These are phyloP conservation scores for Labrus mixtus DNA, from an alignment of 2,113 vertebrate species.

Conservation along the genomic window DNA sequence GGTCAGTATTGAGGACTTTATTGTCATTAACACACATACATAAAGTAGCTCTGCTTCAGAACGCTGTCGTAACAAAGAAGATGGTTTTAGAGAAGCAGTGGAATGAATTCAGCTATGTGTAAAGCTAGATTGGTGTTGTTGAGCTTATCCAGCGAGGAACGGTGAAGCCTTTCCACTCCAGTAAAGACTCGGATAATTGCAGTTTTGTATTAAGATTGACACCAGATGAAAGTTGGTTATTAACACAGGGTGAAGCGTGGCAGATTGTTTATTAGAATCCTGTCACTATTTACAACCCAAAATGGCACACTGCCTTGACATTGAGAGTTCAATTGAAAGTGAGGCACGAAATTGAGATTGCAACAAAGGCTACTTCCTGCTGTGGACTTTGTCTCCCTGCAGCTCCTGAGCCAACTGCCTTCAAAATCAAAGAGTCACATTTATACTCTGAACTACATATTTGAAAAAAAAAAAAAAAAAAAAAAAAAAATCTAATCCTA, in stretches of 20 bases:
- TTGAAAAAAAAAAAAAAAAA: no score
- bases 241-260: slow-evolving; percentile 82
- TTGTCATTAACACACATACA: neutral
- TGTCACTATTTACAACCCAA: slow-evolving; percentile 82
- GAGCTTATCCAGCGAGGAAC: slow-evolving; percentile 61
- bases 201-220: slow-evolving; percentile 85
- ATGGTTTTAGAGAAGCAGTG: slow-evolving; percentile 29
- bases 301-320: slow-evolving; percentile 74
- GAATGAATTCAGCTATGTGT: slow-evolving; percentile 45
- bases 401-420: slow-evolving; percentile 43
- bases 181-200: slow-evolving; percentile 82
- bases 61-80: neutral
- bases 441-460: no score
- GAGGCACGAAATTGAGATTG: slow-evolving; percentile 73
- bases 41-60: neutral
- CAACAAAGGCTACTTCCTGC: slow-evolving; percentile 48
- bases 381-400: slow-evolving; percentile 35
- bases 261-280: slow-evolving; percentile 85
- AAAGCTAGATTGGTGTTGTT: slow-evolving; percentile 57
- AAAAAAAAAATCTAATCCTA: no score
- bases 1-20: neutral
- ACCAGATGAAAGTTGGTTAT: slow-evolving; percentile 83
- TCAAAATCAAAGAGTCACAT: neutral
- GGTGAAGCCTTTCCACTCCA: slow-evolving; percentile 79
- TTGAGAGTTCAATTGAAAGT: slow-evolving; percentile 78